Conservation (phyloP, 2,113 vertebrate genomes). For the Vombatus ursinus region DNA sequence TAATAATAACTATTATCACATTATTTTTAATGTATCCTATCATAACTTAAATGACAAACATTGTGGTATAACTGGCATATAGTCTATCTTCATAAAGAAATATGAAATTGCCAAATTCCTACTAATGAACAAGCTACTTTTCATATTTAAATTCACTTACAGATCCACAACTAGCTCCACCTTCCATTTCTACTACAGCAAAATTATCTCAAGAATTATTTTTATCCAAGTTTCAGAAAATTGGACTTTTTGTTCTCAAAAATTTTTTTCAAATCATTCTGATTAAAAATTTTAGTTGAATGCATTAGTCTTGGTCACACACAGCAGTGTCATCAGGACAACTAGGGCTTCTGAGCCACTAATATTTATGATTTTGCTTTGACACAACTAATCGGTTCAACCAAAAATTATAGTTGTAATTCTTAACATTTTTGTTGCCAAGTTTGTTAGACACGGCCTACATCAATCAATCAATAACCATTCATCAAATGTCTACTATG, state of each 20-base stretch:
- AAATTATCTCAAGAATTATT: background rate
- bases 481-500: no score
- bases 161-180: conserved; percentile 10
- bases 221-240: conserved; percentile 41
- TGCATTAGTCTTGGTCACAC: no score
- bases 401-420: conserved; percentile 19
- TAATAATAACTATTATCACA: no score
- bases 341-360: background rate
- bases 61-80: conserved; percentile 25
- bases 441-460: background rate
- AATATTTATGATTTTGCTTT: background rate
- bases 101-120: conserved; percentile 10
- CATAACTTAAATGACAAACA: conserved; percentile 13
- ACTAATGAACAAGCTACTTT: conserved; percentile 11
- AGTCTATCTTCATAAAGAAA: conserved; percentile 40
- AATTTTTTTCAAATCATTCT: conserved; percentile 29
- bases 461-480: no score
- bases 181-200: conserved; percentile 26
- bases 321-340: background rate
- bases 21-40: background rate
- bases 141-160: background rate
- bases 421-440: conserved; percentile 22
- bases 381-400: conserved; percentile 27
- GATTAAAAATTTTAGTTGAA: conserved; percentile 29
- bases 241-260: conserved; percentile 2